These are phyloP conservation scores for Pardosa pseudoannulata DNA, from an alignment of 2,888 invertebrate species.

Conservation along the genomic window DNA sequence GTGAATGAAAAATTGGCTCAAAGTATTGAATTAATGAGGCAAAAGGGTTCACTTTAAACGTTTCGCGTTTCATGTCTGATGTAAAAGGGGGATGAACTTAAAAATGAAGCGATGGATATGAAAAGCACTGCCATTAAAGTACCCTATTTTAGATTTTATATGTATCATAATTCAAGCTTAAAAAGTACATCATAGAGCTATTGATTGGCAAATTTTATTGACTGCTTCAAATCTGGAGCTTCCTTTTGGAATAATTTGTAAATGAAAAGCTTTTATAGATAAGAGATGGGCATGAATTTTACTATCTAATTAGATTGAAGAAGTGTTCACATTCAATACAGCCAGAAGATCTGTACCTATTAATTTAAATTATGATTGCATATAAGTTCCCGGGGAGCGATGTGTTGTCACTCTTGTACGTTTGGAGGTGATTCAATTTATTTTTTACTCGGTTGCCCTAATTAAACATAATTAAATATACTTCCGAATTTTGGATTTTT, in stretches of 20 bases:
- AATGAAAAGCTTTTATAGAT: slow-evolving; percentile 1
- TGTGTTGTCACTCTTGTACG: too few relatives aligned
- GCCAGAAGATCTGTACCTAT: too few relatives aligned
- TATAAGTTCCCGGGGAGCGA: too few relatives aligned
- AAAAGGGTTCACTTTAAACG: slow-evolving; percentile 4
- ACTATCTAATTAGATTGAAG: too few relatives aligned
- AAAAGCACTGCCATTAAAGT: not conserved
- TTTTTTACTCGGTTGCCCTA: too few relatives aligned
- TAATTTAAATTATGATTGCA: too few relatives aligned
- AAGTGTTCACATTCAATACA: too few relatives aligned
- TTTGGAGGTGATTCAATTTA: too few relatives aligned
- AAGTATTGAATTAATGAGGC: slow-evolving; percentile 19
- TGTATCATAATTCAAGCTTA: not conserved
- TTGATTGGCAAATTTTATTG: not conserved
- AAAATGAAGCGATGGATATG: not conserved
- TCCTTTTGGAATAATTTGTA: not conserved
- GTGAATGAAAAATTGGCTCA: slow-evolving; percentile 13
- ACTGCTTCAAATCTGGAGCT: not conserved
- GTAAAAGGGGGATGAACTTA: not conserved
- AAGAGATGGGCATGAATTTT: too few relatives aligned
- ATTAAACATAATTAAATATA: too few relatives aligned
- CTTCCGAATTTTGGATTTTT: too few relatives aligned
- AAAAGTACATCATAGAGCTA: not conserved
- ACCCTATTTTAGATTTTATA: not conserved
- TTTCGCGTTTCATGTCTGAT: not conserved